These are phyloP conservation scores for Sitta carolinensis DNA, from an alignment of 2,797 vertebrate genomes.

Conservation along the genomic window DNA sequence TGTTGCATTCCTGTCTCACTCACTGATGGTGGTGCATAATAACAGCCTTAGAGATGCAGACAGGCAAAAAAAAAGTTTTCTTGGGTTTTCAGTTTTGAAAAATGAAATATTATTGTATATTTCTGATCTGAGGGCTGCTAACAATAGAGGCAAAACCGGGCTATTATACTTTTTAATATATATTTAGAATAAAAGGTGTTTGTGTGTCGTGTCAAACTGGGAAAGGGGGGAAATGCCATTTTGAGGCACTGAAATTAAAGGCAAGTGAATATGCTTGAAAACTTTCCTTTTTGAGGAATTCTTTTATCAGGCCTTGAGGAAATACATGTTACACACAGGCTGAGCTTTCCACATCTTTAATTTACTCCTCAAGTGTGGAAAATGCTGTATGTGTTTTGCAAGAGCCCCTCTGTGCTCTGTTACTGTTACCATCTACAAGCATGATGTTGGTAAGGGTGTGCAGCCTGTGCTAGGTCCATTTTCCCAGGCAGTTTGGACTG, in stretches of 20 bases:
- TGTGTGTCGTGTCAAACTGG: no score
- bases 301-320: neutral
- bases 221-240: neutral
- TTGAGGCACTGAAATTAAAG: neutral
- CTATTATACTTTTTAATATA: neutral
- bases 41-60: neutral
- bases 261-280: neutral
- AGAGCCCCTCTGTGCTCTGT: neutral
- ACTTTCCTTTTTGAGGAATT: neutral
- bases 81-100: neutral
- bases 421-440: neutral
- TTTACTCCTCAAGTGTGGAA: neutral
- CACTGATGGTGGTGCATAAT: neutral
- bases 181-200: neutral
- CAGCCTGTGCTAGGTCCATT: neutral
- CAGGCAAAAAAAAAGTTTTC: neutral
- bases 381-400: rapidly evolving
- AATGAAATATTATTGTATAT: neutral
- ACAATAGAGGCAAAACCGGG: neutral
- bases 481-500: rapidly evolving
- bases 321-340: rapidly evolving
- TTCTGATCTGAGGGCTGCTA: neutral
- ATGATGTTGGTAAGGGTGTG: neutral
- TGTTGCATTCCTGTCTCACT: neutral
- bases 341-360: neutral